Evolutionary conservation across 2,113 vertebrate genomes (phyloP), one percentile per base, ranked within the genome.

Genomic region (Paradoxurus hermaphroditus): DNA sequence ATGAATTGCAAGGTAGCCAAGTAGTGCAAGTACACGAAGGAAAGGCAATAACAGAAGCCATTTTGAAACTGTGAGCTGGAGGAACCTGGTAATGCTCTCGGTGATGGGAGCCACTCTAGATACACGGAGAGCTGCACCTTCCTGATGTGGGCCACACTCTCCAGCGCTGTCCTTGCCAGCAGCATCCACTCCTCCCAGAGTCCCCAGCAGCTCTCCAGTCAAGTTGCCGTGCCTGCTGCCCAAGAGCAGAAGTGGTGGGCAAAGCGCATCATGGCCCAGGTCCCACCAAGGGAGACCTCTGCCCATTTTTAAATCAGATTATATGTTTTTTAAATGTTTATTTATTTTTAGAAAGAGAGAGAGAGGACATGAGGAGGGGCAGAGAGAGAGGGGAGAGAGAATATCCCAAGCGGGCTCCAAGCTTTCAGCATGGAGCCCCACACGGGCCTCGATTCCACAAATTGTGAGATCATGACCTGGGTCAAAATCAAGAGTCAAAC

Each of bases 41-140:
- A 99, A 99, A 21, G 99, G 99, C 96, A 99, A 96, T 88, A 99
- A 98, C 91, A 99, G 99, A 67, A 99, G 98, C 99, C 99, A 99
- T 98, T 99, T 99, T 97, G 99, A 99, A 99, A 99, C 99, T 99
- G 23, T 44, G 13, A 73, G 72, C 25, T 7, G 13, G 39, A 25
- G 44, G 39, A 44, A 75, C 72, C 39, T 15, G 13, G 13, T 75
- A 75, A 75, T 44, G 39, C 39, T 75, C 72, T 75, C 13, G 6
- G 23, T 39, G 72, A 75, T 23, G 9, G 25, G 72, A 41, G 13
- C 21, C 25, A 23, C 70, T 41, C 23, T 73, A 73, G 36, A 6
- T 41, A 73, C 36, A 41, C 1, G 25, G 36, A 25, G 39, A 41
- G 70, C 21, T 14, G 39, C 23, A 41, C 70, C 23, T 73, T 41